Evolutionary conservation across 2,113 vertebrate genomes (phyloP).

Genomic region (Catharus minimus): DNA sequence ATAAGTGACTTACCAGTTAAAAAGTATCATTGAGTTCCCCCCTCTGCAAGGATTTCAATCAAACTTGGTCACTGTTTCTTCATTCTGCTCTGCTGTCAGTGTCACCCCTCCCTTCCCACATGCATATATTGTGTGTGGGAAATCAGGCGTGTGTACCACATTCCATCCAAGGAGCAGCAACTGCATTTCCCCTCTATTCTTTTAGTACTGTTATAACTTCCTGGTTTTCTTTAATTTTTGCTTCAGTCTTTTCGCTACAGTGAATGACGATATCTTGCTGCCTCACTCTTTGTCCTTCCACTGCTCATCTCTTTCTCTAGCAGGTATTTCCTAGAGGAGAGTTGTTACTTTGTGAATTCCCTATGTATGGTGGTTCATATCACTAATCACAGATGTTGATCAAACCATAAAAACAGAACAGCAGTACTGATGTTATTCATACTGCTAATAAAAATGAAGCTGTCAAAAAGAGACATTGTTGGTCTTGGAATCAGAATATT

Average conservation of each 20-base stretch:
- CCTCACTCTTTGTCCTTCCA: neutral
- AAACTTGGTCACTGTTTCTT: fast-evolving
- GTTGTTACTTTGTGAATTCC: neutral
- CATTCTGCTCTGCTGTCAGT: neutral
- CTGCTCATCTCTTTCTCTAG: neutral
- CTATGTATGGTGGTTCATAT: neutral
- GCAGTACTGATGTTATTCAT: neutral
- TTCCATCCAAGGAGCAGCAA: neutral
- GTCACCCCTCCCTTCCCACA: neutral
- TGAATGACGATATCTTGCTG: neutral
- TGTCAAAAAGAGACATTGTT: neutral
- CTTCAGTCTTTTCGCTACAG: neutral
- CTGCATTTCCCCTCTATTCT: neutral
- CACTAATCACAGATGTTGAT: neutral
- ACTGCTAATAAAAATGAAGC: fast-evolving
- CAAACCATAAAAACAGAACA: neutral
- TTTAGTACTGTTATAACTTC: fast-evolving
- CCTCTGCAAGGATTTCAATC: neutral
- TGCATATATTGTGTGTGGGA: neutral
- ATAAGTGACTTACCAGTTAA: neutral
- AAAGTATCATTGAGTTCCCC: neutral
- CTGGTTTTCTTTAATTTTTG: neutral
- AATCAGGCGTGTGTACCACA: fast-evolving
- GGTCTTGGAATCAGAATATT: neutral
- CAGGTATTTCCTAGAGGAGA: neutral